phyloP scores from a whole-genome alignment of 2,888 invertebrate genomes.

The Agrotis segetum region DNA sequence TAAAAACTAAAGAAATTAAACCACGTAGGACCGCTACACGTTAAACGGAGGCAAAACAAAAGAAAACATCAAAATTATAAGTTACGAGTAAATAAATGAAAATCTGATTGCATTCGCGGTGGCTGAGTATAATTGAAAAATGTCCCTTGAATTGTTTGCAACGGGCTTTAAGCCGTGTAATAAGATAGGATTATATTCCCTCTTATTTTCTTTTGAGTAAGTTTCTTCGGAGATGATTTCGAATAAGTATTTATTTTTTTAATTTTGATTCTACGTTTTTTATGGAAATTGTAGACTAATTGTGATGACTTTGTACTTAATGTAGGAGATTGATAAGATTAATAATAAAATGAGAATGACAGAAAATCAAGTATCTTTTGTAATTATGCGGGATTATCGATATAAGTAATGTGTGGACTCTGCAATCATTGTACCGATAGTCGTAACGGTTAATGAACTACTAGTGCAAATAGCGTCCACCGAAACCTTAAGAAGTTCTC shows the following conservation, averaged over 20 bases:
- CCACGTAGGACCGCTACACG: conserved; percentile 49
- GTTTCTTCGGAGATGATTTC: conserved; percentile 60
- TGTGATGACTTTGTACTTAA: conserved; percentile 37
- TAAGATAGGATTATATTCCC: conserved; percentile 79
- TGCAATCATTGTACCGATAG: no score
- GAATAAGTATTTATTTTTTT: conserved; percentile 61
- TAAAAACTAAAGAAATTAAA: conserved; percentile 52
- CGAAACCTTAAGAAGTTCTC: no score
- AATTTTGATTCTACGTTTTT: conserved; percentile 34
- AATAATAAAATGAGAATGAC: neutral
- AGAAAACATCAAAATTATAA: conserved; percentile 74
- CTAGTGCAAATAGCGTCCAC: no score
- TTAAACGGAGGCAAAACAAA: conserved; percentile 57
- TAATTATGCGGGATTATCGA: no score
- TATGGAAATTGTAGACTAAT: conserved; percentile 33
- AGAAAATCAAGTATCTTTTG: no score
- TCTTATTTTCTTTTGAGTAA: conserved; percentile 56
- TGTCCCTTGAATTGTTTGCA: conserved; percentile 85
- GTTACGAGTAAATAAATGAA: conserved; percentile 78
- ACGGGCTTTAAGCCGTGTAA: conserved; percentile 73
- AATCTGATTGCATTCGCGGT: conserved; percentile 83
- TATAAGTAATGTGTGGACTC: no score
- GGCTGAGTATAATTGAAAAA: conserved; percentile 86
- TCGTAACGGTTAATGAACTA: no score
- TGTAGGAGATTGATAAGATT: conserved; percentile 34